Base-by-base conservation (phyloP, 1,140 invertebrate species). In the Rhagoletis pomonella region DNA sequence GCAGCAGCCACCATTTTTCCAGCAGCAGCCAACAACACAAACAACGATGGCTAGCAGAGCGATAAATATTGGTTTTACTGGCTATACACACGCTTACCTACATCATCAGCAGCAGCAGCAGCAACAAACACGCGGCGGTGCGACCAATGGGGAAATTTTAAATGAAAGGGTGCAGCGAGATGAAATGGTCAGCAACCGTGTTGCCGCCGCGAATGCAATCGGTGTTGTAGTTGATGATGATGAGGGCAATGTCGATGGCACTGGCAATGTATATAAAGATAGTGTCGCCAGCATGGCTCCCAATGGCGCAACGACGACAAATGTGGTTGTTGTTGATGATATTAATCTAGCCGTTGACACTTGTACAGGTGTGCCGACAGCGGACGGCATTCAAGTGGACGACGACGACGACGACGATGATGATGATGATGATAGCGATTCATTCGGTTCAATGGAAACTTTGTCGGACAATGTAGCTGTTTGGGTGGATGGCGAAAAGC, bases 401-500 rank as follows among this genome's bases (percentile, higher is more conserved):
- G 50, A 6, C 17, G 29, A 77, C 29, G 47, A 77, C 17, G 77
- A 64, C 58, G 87, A 59, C 39, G 87, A 42, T 7, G 90, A 88
- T 29, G 85, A 69, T 1, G 87, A 90, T 62, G 69, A 87, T 19
- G 90, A 90, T 42, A 94, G 92, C 77, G 93, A 94, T 87, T 93
- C 94, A 89, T 94, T 93, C 87, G 94, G 93, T 9, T 89, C 89
- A 10, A 88, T 88, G 87, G 90, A 90, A 60, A 90, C 89, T 1
- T 50, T 88, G 14, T 89, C 89, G 73, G 95, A 95, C 89, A 96
- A 97, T 91, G 95, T 97, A n/a, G 96, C 96, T 0, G 95, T 97
- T 86, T 95, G 96, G 95, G 95, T 97, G 2, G 93, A 95, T 86
- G 96, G 96, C 42, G 95, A 96, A 88, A 95, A 96, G 90, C 95